These are phyloP conservation scores for Sinotaia quadrata DNA, from an alignment of 2,888 invertebrate genomes.

Conservation along the genomic window DNA sequence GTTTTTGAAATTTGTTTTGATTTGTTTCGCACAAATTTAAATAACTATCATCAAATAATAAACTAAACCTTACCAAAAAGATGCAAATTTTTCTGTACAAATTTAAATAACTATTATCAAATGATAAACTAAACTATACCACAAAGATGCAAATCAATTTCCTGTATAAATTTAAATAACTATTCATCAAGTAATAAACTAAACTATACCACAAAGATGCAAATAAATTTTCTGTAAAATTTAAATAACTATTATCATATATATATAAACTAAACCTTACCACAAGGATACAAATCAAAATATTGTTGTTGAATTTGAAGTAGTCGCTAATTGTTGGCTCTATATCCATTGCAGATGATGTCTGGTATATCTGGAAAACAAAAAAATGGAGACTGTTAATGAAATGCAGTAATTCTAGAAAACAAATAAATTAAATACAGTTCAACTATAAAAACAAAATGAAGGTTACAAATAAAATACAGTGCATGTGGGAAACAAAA, in stretches of 20 bases:
- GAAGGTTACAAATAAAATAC: too few relatives aligned
- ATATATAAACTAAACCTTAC: too few relatives aligned
- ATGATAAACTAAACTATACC: background rate
- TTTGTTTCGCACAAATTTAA: background rate
- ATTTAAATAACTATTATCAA: background rate
- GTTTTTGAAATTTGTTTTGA: too few relatives aligned
- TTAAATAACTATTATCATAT: background rate
- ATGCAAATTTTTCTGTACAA: background rate
- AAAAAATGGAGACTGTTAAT: too few relatives aligned
- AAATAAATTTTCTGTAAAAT: background rate
- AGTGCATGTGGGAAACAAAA: too few relatives aligned
- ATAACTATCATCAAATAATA: background rate
- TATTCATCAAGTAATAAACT: background rate
- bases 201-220: background rate
- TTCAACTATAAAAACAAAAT: too few relatives aligned
- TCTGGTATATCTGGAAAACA: constrained; percentile 51
- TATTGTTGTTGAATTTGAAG: constrained; percentile 56
- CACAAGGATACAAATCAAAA: constrained; percentile 49
- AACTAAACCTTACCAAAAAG: background rate
- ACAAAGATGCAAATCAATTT: background rate
- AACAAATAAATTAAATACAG: too few relatives aligned
- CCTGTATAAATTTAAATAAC: background rate
- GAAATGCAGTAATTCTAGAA: too few relatives aligned
- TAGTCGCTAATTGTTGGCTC: constrained; percentile 51
- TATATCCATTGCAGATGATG: constrained; percentile 21